These are phyloP conservation scores for Cynocephalus volans DNA, from an alignment of 2,113 vertebrate species.

Conservation along the genomic window DNA sequence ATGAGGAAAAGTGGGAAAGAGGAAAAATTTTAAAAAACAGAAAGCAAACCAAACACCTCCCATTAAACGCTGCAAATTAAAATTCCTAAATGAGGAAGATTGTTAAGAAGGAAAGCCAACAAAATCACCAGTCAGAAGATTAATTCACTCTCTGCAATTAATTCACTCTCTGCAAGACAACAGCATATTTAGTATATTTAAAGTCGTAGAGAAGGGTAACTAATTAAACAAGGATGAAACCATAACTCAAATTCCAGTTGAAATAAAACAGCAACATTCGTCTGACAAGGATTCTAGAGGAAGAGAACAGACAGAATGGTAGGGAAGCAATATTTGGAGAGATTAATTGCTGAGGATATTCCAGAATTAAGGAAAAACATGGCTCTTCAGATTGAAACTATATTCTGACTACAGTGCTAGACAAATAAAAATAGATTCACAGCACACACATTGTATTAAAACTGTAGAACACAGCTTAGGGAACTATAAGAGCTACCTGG, in stretches of 20 bases:
- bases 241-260: neutral
- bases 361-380: conserved; percentile 15
- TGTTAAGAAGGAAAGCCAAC: neutral
- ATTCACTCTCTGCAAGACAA: neutral
- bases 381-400: neutral
- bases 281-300: neutral
- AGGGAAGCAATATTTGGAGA: neutral
- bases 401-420: neutral
- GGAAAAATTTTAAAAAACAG: neutral
- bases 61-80: neutral
- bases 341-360: neutral
- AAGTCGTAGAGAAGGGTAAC: neutral
- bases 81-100: neutral
- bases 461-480: neutral
- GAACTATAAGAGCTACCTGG: neutral
- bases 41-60: neutral
- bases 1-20: neutral
- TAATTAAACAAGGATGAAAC: conserved; percentile 13
- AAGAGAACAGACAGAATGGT: neutral
- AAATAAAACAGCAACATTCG: conserved; percentile 22
- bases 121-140: neutral
- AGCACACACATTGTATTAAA: neutral
- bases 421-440: neutral
- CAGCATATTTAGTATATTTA: neutral
- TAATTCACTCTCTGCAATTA: neutral